These are phyloP conservation scores for Pseudolaguvia tuberculata DNA, from an alignment of 2,113 vertebrate species.

Conservation along the genomic window DNA sequence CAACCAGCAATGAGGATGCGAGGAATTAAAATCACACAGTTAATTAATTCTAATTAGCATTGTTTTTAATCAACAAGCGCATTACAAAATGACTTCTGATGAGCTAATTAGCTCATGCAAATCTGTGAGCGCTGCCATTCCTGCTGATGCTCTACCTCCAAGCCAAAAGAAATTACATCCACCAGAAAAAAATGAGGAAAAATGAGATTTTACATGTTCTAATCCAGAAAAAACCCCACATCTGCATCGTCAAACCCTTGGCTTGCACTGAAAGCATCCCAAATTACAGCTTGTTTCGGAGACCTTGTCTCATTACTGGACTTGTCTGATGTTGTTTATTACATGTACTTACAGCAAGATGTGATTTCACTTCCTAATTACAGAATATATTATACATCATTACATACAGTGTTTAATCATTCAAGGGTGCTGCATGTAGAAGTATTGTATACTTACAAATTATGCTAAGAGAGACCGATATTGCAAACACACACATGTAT, in stretches of 20 bases:
- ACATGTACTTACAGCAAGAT: slow-evolving; percentile 18
- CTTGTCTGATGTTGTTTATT: slow-evolving; percentile 24
- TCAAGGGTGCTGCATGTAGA: not conserved
- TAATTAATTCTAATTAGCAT: slow-evolving; percentile 57
- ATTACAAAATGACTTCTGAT: slow-evolving; percentile 54
- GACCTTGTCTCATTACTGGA: slow-evolving; percentile 36
- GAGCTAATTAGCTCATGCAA: slow-evolving; percentile 58
- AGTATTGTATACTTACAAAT: not conserved
- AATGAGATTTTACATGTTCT: slow-evolving; percentile 45
- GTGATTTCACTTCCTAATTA: slow-evolving; percentile 11
- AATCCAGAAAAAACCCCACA: slow-evolving; percentile 41
- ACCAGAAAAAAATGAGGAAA: slow-evolving; percentile 16
- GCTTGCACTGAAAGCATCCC: slow-evolving; percentile 25
- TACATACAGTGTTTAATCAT: not conserved
- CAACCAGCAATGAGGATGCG: slow-evolving; percentile 33
- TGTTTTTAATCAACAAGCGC: slow-evolving; percentile 57
- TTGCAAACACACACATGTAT: not conserved
- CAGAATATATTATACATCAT: slow-evolving; percentile 19
- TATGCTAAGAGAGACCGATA: not conserved
- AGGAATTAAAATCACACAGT: slow-evolving; percentile 51
- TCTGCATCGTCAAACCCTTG: slow-evolving; percentile 32
- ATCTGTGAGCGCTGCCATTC: slow-evolving; percentile 39
- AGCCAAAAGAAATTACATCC: slow-evolving; percentile 49
- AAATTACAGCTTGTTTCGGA: slow-evolving; percentile 34
- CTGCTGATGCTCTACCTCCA: slow-evolving; percentile 46